Evolutionary conservation across 2,888 invertebrate species (phyloP), one percentile per base, ranked within the genome.

Genomic region (Steromphala cineraria): DNA sequence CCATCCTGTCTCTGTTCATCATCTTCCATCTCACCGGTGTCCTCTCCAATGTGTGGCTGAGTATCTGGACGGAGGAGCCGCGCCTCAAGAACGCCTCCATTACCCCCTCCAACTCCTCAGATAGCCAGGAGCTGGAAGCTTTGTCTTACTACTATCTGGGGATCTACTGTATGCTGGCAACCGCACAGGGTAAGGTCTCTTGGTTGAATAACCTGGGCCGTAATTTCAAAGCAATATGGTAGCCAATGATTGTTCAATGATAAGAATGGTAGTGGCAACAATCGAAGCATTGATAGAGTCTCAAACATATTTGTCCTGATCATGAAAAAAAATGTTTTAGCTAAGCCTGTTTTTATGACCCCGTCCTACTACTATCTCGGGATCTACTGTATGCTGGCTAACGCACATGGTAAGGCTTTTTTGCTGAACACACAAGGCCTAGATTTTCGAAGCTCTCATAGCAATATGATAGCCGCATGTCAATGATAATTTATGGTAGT

Each of bases 1-100:
- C 96, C 0, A 95, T 98, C 94, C 96, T 98, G 92, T 95, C 87
- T 8, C 83, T 87, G 81, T 89, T 89, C 80, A 40, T 86, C 28
- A 36, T 87, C 17, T 88, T 86, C 82, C 89, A 89, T 78, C 80
- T 81, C 1, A 80, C 82, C 31, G 80, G 84, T 19, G 85, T 90
- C 4, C 36, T 74, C 21, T 84, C 88, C 55, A 88, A 85, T 80
- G 78, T 91, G 5, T 91, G 91, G 91, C 85, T 91, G 8, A 87
- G 88, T 71, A 21, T 71, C 1, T 91, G 91, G 91, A 89, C 90
- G 7, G 89, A 91, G 24, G 90, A 92, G 78, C 80, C 83, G 0
- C 46, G 81, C 19, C 77, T 84, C 5, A 79, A 74, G 71, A 86
- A 88, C 80, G 78, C 74, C 21, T 80, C 83, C 19, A 17, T 83